A percentile compares a stretch with the other conserved stretches of the same genome.
phyloP scores from a whole-genome alignment of 1,140 invertebrate species.

The Lasioglossum baleicum region DNA sequence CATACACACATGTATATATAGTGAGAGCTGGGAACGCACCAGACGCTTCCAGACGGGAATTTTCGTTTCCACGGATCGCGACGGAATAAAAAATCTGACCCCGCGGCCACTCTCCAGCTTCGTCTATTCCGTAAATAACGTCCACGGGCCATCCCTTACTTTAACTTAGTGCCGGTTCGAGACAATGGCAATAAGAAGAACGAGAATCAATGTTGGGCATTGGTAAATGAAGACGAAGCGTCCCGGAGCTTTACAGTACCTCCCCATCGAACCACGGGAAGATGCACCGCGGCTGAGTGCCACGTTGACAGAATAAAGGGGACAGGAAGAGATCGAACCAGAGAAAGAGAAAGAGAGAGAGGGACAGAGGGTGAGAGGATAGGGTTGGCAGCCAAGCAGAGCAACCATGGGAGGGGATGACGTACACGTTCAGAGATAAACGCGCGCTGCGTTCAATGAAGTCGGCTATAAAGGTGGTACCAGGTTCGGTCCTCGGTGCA shows the following conservation, averaged over 20 bases:
- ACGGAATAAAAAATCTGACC: background rate
- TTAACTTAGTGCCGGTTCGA: constrained; percentile 29
- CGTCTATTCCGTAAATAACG: constrained; percentile 23
- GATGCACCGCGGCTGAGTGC: constrained; percentile 37
- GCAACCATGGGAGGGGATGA: constrained; percentile 60
- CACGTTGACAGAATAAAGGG: constrained; percentile 31
- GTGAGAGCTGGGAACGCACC: too few species aligned
- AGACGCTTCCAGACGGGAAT: too few species aligned
- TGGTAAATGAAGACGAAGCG: constrained; percentile 62
- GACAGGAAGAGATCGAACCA: background rate
- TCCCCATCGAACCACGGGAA: constrained; percentile 28
- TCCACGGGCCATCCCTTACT: constrained; percentile 7
- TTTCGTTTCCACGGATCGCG: too few species aligned
- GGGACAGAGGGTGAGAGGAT: constrained; percentile 37
- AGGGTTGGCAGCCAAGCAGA: constrained; percentile 52
- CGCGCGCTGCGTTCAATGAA: constrained; percentile 69
- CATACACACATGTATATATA: too few species aligned
- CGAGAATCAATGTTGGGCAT: constrained; percentile 48
- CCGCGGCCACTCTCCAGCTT: background rate
- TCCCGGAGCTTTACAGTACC: constrained; percentile 41
- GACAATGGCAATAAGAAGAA: constrained; percentile 42
- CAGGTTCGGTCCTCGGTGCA: constrained; percentile 50
- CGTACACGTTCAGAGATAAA: constrained; percentile 68
- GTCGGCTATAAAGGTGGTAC: constrained; percentile 67
- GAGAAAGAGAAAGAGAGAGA: constrained; percentile 2